Percentiles rank a stretch among this genome's conserved stretches.
Evolutionary conservation across 2,888 invertebrate genomes (phyloP).

Genomic region (Eupsilia transversa): DNA sequence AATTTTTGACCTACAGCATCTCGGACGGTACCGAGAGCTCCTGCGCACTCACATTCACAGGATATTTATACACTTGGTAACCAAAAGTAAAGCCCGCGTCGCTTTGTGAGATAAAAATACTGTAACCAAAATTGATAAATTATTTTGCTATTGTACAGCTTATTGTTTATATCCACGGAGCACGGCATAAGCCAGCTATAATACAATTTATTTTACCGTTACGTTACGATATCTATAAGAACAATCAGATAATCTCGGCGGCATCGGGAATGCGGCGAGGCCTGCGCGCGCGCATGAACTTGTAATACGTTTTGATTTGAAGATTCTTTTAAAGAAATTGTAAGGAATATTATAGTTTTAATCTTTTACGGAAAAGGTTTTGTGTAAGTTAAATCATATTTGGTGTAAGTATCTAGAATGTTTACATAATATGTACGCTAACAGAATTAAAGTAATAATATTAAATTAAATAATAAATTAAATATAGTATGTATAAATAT

Average conservation of each 20-base stretch:
- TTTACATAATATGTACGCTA: too few relatives aligned
- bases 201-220: constrained; percentile 69
- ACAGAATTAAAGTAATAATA: too few relatives aligned
- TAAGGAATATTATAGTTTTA: not conserved
- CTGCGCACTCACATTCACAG: too few relatives aligned
- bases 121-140: too few relatives aligned
- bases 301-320: constrained; percentile 53
- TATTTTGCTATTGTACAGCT: constrained; percentile 21
- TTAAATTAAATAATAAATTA: too few relatives aligned
- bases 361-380: not conserved
- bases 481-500: too few relatives aligned
- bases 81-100: too few relatives aligned
- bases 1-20: too few relatives aligned
- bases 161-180: constrained; percentile 46
- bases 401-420: not conserved
- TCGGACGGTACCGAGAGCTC: too few relatives aligned
- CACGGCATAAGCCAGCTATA: constrained; percentile 41
- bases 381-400: not conserved
- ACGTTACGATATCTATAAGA: constrained; percentile 58
- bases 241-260: constrained; percentile 66
- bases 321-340: constrained; percentile 39
- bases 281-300: constrained; percentile 47
- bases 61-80: too few relatives aligned
- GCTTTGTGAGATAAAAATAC: too few relatives aligned
- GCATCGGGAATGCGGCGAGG: constrained; percentile 59